Evolutionary conservation across 2,888 invertebrate genomes (phyloP), one percentile per base, ranked within the genome.

Genomic region (Tinea trinotella): DNA sequence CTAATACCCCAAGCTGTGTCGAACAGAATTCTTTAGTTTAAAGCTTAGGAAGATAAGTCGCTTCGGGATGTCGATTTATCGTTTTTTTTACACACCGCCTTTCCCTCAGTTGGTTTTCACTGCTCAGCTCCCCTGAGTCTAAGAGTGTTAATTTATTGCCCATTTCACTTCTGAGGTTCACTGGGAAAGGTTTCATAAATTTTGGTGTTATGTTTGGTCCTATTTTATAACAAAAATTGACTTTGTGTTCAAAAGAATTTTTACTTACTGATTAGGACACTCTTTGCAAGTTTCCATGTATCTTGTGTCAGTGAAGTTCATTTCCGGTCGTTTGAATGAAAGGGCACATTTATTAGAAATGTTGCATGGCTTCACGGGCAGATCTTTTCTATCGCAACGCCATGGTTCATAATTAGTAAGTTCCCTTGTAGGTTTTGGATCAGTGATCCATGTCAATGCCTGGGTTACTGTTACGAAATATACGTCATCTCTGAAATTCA

Each of bases 361-460:
- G 63, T 91, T 92, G 79, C 96, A 97, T 0, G 94, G 91, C 56
- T 91, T 89, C 2, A 90, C 81, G 0, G 95, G 94, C 53, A 91
- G 71, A 49, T 93, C 90, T 63, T 89, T 91, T 64, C 91, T 91
- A 61, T 89, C 89, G 67, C 96, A 96, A 49, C 89, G 89, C 96
- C 95, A 96, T 0, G 94, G 88, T 56, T 95, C 95, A 66, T 91
- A 94, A 66, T 89, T 91, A 63, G 71, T 85, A 30, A 96, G 74
- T 7, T 90, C 79, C 60, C 90, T 92, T 2, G 88, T 71, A 0
- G 93, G 87, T 65, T 91, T 91, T 0, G 96, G 96, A 64, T 96
- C 95, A 0, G 95, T 95, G 74, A 96, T 93, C 93, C 95, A 97
- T 36, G 94, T 93, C 56, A 97, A 76, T n/a, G 93, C 92, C 85